Percentiles rank a stretch among this genome's conserved stretches.
Evolutionary conservation across 2,888 invertebrate genomes (phyloP).

Genomic region (Folsomia candida): DNA sequence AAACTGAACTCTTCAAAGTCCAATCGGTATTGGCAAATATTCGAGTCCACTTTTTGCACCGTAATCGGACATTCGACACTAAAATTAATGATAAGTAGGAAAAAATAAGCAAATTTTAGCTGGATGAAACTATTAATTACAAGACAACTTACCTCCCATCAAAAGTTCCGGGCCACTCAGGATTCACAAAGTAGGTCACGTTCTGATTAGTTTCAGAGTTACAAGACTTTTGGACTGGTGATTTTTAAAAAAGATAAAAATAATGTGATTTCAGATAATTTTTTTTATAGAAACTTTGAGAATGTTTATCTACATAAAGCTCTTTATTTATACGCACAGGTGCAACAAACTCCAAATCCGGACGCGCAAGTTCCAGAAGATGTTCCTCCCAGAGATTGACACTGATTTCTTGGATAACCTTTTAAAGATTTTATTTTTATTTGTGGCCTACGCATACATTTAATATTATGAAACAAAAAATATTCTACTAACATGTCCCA

Average conservation of each 20-base stretch:
- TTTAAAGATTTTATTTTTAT: no score
- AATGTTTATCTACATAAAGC: not conserved
- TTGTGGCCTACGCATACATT: no score
- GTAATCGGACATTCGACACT: conserved; percentile 50
- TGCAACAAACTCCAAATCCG: conserved; percentile 73
- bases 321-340: conserved; percentile 62
- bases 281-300: not conserved
- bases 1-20: conserved; percentile 51
- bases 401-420: conserved; percentile 70
- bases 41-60: conserved; percentile 49
- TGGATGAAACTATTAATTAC: no score
- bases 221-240: conserved; percentile 48
- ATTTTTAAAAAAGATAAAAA: not conserved
- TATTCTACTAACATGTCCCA: conserved; percentile 81
- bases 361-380: conserved; percentile 76
- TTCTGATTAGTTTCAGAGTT: conserved; percentile 50
- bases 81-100: no score
- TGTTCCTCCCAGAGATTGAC: conserved; percentile 68
- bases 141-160: no score
- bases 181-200: conserved; percentile 50
- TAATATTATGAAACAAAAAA: no score
- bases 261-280: conserved; percentile 8
- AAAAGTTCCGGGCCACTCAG: conserved; percentile 49
- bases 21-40: conserved; percentile 51
- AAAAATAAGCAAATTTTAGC: no score